phyloP scores from a whole-genome alignment of 2,888 invertebrate genomes.

The Marasmarcha lunaedactyla region DNA sequence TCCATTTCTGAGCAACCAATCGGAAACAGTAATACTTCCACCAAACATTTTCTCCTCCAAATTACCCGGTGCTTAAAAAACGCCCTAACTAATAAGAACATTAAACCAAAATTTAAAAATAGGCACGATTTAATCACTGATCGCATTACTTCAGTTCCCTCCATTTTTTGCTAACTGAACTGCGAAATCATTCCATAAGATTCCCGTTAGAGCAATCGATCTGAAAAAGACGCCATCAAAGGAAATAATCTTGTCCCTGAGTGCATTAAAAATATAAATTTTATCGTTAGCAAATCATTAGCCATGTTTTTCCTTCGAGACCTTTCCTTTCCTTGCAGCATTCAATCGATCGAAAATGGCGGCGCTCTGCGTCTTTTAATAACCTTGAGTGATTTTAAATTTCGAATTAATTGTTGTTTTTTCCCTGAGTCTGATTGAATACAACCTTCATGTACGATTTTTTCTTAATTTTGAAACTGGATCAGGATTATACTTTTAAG shows the following conservation, averaged over 20 bases:
- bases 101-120: neutral
- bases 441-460: too few species aligned
- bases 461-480: too few species aligned
- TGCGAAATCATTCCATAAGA: conserved; percentile 8
- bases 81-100: neutral
- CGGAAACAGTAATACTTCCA: too few species aligned
- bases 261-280: conserved; percentile 66
- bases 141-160: neutral
- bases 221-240: conserved; percentile 44
- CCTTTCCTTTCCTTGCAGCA: neutral
- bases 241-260: conserved; percentile 56
- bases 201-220: conserved; percentile 29
- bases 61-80: too few species aligned
- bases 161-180: neutral
- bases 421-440: too few species aligned
- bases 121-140: neutral
- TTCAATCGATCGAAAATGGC: neutral
- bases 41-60: too few species aligned
- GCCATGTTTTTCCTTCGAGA: conserved; percentile 49
- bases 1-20: too few species aligned
- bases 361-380: neutral
- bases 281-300: conserved; percentile 70
- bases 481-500: too few species aligned
- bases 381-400: too few species aligned
- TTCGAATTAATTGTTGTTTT: too few species aligned